Conservation (phyloP, 92 coral and sea anemone genomes). For the Hydrozoanthus gracilis region DNA sequence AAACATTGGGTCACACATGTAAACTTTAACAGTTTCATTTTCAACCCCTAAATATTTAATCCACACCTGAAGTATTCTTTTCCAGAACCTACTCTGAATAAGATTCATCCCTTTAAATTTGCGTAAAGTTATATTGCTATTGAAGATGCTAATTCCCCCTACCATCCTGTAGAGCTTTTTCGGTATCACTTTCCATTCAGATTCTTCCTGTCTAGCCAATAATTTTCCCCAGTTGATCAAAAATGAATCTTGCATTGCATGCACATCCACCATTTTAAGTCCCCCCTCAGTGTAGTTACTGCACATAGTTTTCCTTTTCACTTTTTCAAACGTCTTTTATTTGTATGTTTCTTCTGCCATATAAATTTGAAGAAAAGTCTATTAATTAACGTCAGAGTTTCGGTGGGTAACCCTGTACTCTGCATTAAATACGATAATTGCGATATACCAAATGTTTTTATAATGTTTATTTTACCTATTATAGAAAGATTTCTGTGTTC, state of each 20-base stretch:
- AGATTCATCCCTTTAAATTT: background rate
- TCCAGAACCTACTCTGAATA: background rate
- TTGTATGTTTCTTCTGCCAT: slow-evolving; percentile 2
- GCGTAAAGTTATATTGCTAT: background rate
- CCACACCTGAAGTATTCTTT: background rate
- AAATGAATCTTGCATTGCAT: slow-evolving; percentile 10
- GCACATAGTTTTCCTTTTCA: background rate
- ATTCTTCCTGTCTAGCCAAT: background rate
- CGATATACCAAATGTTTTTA: slow-evolving; percentile 7
- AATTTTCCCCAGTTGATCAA: background rate
- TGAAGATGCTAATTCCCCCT: background rate
- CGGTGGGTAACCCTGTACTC: background rate
- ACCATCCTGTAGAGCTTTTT: background rate
- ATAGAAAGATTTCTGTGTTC: background rate
- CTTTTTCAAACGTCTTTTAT: background rate
- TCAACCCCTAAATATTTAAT: background rate
- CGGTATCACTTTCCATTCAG: too few relatives aligned
- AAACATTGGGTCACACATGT: background rate
- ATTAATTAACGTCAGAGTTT: background rate
- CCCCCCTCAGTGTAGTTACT: background rate
- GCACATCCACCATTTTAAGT: slow-evolving; percentile 5
- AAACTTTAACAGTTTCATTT: background rate
- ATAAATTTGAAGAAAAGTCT: background rate
- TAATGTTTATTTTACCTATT: slow-evolving; percentile 2
- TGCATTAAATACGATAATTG: background rate